Percentiles rank a stretch among this genome's conserved stretches.
Conservation (phyloP, 2,888 invertebrate species). For the Elysia crispata region DNA sequence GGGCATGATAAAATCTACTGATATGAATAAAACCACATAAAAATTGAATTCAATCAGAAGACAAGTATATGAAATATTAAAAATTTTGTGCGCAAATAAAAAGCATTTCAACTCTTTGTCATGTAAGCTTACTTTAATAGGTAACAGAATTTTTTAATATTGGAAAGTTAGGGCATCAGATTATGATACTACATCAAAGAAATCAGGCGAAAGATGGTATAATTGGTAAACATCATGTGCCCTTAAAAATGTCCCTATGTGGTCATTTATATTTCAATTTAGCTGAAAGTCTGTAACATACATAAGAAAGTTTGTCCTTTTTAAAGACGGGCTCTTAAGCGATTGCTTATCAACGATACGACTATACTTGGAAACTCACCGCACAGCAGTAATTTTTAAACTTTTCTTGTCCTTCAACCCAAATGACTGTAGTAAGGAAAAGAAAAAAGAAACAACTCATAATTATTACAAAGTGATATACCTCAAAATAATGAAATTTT, state of each 20-base stretch:
- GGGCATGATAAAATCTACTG: not conserved
- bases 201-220: constrained; percentile 7
- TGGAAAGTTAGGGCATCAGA: not conserved
- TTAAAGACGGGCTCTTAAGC: not conserved
- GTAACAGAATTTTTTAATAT: too few relatives aligned
- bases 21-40: not conserved
- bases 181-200: not conserved
- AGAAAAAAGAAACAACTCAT: not conserved
- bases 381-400: constrained; percentile 83
- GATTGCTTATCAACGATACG: not conserved
- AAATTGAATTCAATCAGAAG: too few relatives aligned
- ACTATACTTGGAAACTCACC: constrained; percentile 64
- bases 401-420: constrained; percentile 95
- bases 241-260: not conserved
- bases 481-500: too few relatives aligned
- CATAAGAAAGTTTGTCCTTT: too few relatives aligned
- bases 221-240: not conserved
- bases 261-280: too few relatives aligned
- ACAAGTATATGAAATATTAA: too few relatives aligned
- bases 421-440: constrained; percentile 84
- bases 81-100: too few relatives aligned
- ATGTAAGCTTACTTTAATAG: too few relatives aligned
- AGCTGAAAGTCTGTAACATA: too few relatives aligned
- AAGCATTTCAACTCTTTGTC: too few relatives aligned
- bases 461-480: not conserved